A percentile compares a stretch with the other conserved stretches of the same genome.
Evolutionary conservation across 2,888 invertebrate genomes (phyloP).

Genomic region (Watsonalla cultraria): DNA sequence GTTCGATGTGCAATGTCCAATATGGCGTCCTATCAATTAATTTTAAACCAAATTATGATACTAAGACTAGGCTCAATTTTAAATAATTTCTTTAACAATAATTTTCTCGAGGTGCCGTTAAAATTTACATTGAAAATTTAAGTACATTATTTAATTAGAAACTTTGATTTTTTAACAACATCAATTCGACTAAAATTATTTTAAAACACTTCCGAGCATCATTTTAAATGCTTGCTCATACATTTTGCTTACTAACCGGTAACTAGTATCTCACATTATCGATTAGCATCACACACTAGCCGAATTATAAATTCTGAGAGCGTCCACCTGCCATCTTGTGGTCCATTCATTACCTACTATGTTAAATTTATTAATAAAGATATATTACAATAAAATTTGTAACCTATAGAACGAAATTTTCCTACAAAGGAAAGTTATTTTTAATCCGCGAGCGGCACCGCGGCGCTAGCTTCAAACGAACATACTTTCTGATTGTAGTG

Average conservation of each 20-base stretch:
- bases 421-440: constrained; percentile 59
- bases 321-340: constrained; percentile 63
- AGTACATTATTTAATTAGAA: constrained; percentile 75
- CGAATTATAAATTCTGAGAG: constrained; percentile 73
- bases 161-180: constrained; percentile 75
- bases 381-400: constrained; percentile 77
- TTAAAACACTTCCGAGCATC: constrained; percentile 60
- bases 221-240: constrained; percentile 76
- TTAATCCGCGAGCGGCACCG: constrained; percentile 24
- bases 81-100: constrained; percentile 66
- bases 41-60: constrained; percentile 66
- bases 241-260: constrained; percentile 68
- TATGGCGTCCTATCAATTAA: constrained; percentile 39
- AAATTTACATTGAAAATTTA: constrained; percentile 76
- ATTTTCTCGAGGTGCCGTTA: constrained; percentile 66
- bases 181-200: constrained; percentile 75
- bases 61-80: constrained; percentile 75
- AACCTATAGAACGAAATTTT: constrained; percentile 74
- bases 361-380: constrained; percentile 56
- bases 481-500: constrained; percentile 7
- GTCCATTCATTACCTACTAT: constrained; percentile 70
- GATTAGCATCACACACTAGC: constrained; percentile 56
- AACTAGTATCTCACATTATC: constrained; percentile 57
- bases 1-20: constrained; percentile 18
- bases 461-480: constrained; percentile 4